phyloP scores from a whole-genome alignment of 2,113 vertebrate genomes.

The Trochalopteron elliotii region DNA sequence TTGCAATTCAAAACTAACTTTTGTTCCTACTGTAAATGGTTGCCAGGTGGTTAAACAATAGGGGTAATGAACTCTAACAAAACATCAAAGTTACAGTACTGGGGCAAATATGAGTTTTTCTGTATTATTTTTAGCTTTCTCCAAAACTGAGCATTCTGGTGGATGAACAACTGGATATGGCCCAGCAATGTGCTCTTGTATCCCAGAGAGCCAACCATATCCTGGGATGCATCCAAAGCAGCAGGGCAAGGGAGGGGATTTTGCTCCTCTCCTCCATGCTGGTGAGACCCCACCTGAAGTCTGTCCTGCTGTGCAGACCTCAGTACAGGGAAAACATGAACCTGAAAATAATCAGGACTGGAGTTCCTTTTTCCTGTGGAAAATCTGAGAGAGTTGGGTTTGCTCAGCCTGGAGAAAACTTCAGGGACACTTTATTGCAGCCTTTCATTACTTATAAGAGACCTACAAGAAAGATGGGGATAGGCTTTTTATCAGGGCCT shows the following conservation, averaged over 20 bases:
- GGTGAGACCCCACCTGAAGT: background rate
- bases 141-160: background rate
- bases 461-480: background rate
- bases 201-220: accelerated
- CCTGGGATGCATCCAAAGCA: background rate
- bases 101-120: background rate
- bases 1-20: background rate
- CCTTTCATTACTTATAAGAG: background rate
- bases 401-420: background rate
- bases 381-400: background rate
- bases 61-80: background rate
- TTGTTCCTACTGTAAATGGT: background rate
- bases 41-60: background rate
- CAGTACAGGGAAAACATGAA: background rate
- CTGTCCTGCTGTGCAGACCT: background rate
- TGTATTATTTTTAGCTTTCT: background rate
- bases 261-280: background rate
- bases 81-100: background rate
- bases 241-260: background rate
- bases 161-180: background rate
- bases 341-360: background rate
- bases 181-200: accelerated
- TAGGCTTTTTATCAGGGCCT: background rate
- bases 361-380: background rate
- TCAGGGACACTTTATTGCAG: background rate